phyloP scores from a whole-genome alignment of 2,113 vertebrate species.

The Tragelaphus scriptus region DNA sequence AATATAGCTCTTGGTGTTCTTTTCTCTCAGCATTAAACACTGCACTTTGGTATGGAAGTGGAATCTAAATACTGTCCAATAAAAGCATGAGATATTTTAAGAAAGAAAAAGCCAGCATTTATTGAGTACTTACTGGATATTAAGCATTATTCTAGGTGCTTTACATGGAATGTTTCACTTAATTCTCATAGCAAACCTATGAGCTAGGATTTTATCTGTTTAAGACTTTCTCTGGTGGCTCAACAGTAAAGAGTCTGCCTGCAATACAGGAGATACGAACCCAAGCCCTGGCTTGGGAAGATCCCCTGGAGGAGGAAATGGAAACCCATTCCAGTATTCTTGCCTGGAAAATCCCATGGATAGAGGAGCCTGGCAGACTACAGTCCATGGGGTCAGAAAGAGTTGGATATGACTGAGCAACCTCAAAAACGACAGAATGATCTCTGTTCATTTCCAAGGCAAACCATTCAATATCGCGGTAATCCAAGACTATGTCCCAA shows the following conservation, averaged over 20 bases:
- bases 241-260: not conserved
- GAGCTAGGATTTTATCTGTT: not conserved
- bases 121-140: not conserved
- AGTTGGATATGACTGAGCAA: not conserved
- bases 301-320: not conserved
- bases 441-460: not conserved
- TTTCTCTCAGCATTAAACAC: not conserved
- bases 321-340: not conserved
- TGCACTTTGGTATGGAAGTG: not conserved
- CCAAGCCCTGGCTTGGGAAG: not conserved
- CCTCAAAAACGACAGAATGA: not conserved
- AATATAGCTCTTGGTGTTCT: not conserved
- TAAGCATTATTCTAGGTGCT: not conserved
- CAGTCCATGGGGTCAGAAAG: rapidly evolving
- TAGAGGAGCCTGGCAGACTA: not conserved
- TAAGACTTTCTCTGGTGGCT: not conserved
- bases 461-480: not conserved
- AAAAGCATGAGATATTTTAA: conserved; percentile 7
- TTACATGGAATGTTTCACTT: not conserved
- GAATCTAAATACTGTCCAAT: not conserved
- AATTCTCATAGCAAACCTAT: not conserved
- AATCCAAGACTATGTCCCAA: not conserved
- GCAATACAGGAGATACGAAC: rapidly evolving
- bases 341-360: not conserved
- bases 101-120: not conserved